A percentile compares a stretch with the other conserved stretches of the same genome.
phyloP scores from a whole-genome alignment of 2,797 vertebrate species.

The Crax fasciolata region DNA sequence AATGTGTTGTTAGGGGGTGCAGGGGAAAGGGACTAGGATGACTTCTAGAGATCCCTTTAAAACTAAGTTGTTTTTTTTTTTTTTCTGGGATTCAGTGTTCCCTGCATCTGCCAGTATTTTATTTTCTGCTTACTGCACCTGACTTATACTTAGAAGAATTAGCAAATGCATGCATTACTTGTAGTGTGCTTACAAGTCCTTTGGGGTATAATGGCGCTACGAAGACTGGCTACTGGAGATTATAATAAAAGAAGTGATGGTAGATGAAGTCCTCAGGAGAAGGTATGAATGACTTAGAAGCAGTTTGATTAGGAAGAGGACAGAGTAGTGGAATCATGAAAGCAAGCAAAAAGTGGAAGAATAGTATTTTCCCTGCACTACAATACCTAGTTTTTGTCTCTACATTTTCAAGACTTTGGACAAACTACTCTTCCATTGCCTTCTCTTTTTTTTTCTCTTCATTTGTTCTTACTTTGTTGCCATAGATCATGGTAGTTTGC shows the following conservation, averaged over 20 bases:
- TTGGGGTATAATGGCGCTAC: not conserved
- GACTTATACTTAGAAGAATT: not conserved
- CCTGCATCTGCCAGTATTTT: not conserved
- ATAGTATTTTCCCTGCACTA: not conserved
- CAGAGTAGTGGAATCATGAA: not conserved
- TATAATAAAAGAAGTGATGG: not conserved
- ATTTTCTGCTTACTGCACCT: not conserved
- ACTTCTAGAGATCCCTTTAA: not conserved
- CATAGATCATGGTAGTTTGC: not conserved
- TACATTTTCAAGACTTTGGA: not conserved
- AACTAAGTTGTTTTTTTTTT: not conserved
- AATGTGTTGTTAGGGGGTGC: not conserved
- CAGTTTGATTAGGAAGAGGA: not conserved
- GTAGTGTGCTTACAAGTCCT: not conserved
- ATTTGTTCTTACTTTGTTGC: not conserved
- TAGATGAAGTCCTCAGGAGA: not conserved
- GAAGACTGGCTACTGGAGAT: not conserved
- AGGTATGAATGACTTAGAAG: not conserved
- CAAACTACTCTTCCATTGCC: not conserved
- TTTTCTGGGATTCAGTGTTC: not conserved
- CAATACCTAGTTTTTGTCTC: not conserved
- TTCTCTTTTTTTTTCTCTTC: not conserved
- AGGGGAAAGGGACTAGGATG: not conserved
- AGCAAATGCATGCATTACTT: not conserved
- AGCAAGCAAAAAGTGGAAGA: not conserved